Conservation (phyloP, 2,797 vertebrate genomes). For the Acrocephalus scirpaceus region DNA sequence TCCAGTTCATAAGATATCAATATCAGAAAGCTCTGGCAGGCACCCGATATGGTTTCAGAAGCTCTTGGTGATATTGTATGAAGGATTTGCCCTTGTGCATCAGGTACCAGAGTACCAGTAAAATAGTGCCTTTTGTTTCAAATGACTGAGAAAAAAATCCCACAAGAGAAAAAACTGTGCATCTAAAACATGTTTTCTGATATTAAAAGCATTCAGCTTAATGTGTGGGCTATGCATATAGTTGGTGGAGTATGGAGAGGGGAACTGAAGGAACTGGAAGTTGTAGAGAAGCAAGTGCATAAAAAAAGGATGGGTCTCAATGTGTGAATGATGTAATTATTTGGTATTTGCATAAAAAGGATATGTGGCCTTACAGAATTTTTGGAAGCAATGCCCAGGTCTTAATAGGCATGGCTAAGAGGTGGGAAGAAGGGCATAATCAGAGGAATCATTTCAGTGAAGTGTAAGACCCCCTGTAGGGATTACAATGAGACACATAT, state of each 20-base stretch:
- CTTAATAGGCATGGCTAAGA: neutral
- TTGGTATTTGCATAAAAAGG: neutral
- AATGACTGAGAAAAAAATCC: neutral
- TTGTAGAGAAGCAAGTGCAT: neutral
- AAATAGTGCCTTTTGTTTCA: constrained; percentile 4
- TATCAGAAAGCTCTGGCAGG: neutral
- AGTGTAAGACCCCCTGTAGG: neutral
- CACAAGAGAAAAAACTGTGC: neutral
- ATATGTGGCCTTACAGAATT: neutral
- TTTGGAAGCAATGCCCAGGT: neutral
- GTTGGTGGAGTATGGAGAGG: neutral
- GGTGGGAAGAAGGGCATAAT: neutral
- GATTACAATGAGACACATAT: neutral
- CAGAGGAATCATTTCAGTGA: neutral
- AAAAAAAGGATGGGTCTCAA: neutral
- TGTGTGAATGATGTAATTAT: neutral
- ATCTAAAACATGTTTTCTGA: neutral
- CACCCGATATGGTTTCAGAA: neutral
- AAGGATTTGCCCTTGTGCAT: neutral
- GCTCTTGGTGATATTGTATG: neutral
- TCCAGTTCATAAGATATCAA: constrained; percentile 10
- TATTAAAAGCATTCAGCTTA: neutral
- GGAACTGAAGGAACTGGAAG: neutral
- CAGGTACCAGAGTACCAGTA: neutral
- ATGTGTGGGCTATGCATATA: neutral